Base-by-base conservation (phyloP, 2,113 vertebrate species). In the Atractosteus spatula region DNA sequence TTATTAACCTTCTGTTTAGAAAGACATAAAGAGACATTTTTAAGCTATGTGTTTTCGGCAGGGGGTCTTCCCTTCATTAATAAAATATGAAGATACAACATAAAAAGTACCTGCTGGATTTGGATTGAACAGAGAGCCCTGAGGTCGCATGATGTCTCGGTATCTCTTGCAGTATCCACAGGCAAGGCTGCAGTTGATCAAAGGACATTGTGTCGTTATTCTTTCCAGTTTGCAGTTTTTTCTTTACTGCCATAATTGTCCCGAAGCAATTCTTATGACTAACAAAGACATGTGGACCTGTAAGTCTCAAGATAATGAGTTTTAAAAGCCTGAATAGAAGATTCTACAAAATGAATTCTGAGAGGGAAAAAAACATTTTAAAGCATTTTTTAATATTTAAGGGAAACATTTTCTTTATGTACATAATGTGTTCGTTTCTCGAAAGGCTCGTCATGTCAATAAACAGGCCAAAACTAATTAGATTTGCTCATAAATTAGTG, bases 1-100 rank as follows among this genome's bases (percentile, higher is more conserved):
- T 88, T 85, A 85, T 87, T 88, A 87, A 80, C 78, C 78, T 88
- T 66, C 70, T 82, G 14, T 82, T 87, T 87, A 75, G 69, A 79
- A 72, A 88, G 81, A 88, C 80, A 81, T 80, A 78, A 85, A 77
- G 73, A 82, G 81, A 71, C 62, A 44, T 74, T 81, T 80, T 78
- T 71, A 71, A 76, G 76, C 82, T 72, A 78, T 71, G 70, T 56
- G 16, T 71, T 81, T 71, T n/a, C 68, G 13, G 59, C 77, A 80
- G 17, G 55, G 65, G 71, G 77, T 72, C 29, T 57, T 70, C 68
- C 12, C 70, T 65, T 73, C 80, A 68, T 76, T 74, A 84, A 86
- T 83, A 80, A 86, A 83, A 76, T 77, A 84, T 83, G 75, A 78
- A 82, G 73, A 70, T 79, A 68, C 72, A 68, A 29, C 3, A 55